These are phyloP conservation scores for Girardinus metallicus DNA, from an alignment of 2,797 vertebrate genomes.

Conservation along the genomic window DNA sequence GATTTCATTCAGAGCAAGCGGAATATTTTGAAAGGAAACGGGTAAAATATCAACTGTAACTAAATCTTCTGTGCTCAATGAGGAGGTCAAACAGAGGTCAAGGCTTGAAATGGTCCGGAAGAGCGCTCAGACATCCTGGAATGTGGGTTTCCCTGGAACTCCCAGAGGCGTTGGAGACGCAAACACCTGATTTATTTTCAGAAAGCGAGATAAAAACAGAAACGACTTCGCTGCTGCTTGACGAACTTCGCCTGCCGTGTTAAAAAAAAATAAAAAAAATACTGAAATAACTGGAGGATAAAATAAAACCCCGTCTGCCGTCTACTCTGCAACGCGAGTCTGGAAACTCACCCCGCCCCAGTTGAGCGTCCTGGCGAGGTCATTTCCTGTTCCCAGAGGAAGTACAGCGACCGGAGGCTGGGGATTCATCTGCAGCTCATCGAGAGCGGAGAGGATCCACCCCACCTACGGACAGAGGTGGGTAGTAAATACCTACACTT, in stretches of 20 bases:
- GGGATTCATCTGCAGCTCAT: constrained; percentile 94
- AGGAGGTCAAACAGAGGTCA: constrained; percentile 28
- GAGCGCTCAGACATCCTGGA: constrained; percentile 60
- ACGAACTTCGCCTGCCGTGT: constrained; percentile 1
- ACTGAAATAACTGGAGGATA: constrained; percentile 16
- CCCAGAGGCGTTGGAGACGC: constrained; percentile 7
- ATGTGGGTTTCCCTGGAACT: constrained; percentile 39
- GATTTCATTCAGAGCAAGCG: neutral
- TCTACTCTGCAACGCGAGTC: constrained; percentile 25
- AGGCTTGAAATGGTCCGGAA: constrained; percentile 48
- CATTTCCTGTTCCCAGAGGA: constrained; percentile 97
- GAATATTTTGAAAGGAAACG: neutral
- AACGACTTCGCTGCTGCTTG: neutral
- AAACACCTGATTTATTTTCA: constrained; percentile 4
- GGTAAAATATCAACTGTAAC: neutral
- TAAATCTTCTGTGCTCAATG: neutral
- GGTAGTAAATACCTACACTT: too few relatives aligned
- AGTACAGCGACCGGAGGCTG: constrained; percentile 97
- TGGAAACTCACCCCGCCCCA: constrained; percentile 95
- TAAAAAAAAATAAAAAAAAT: neutral
- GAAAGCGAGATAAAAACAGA: neutral
- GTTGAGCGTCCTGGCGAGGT: constrained; percentile 98
- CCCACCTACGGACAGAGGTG: constrained; percentile 84
- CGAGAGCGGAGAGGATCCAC: constrained; percentile 96
- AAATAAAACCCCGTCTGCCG: constrained; percentile 4